Evolutionary conservation across 2,113 vertebrate species (phyloP).

Genomic region (Aegotheles bennettii): DNA sequence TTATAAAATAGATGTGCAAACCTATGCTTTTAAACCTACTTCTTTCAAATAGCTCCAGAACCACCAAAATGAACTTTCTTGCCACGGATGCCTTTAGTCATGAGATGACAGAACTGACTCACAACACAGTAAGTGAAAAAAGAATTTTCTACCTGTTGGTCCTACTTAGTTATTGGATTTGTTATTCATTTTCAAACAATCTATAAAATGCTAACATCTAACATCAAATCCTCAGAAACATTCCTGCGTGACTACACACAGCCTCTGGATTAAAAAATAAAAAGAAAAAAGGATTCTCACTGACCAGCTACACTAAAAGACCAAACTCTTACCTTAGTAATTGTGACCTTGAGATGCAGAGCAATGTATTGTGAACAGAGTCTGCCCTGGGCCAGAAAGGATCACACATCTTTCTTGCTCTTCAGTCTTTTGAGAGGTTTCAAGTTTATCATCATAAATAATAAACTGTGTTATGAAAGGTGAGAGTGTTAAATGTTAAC

Average conservation of each 20-base stretch:
- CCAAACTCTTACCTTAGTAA: background rate
- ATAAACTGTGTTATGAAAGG: background rate
- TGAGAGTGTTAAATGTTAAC: background rate
- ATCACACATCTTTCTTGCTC: background rate
- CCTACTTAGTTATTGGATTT: background rate
- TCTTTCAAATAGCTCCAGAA: background rate
- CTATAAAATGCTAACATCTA: background rate
- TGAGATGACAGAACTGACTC: background rate
- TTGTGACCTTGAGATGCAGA: background rate
- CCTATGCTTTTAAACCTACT: background rate
- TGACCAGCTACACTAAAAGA: background rate
- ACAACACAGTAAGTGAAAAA: background rate
- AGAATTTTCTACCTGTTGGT: background rate
- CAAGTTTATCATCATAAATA: background rate
- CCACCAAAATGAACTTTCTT: background rate
- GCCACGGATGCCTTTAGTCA: background rate
- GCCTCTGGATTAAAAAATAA: background rate
- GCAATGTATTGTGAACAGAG: background rate
- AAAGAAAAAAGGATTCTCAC: background rate
- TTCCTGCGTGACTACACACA: background rate
- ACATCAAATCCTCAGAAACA: background rate
- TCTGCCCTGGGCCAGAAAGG: background rate
- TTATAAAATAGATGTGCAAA: background rate
- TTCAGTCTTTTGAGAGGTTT: background rate
- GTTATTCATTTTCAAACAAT: background rate